phyloP scores from a whole-genome alignment of 2,797 vertebrate species.

The Tauraco hartlaubi region DNA sequence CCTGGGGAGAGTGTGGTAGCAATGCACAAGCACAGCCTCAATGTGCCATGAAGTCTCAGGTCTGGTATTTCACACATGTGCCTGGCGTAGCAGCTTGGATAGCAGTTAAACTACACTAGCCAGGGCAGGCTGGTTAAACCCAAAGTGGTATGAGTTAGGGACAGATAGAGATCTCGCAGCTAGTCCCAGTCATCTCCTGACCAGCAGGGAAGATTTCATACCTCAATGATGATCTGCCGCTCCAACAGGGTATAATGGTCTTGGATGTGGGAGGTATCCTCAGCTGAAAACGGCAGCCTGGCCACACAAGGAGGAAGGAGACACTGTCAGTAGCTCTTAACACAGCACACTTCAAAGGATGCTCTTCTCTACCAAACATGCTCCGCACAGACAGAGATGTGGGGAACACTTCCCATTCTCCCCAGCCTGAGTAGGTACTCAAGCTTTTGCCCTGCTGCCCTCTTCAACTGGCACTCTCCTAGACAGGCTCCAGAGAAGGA shows the following conservation, averaged over 20 bases:
- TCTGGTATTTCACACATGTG: background rate
- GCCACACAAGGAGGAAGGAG: slow-evolving; percentile 52
- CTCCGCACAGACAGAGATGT: background rate
- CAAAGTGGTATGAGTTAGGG: background rate
- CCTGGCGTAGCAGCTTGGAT: background rate
- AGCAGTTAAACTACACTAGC: background rate
- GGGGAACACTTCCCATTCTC: background rate
- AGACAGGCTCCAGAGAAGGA: background rate
- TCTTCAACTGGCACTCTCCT: background rate
- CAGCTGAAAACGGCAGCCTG: slow-evolving; percentile 88
- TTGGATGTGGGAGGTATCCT: slow-evolving; percentile 88
- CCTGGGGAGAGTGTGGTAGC: background rate
- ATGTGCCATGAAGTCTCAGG: background rate
- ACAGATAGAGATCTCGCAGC: background rate
- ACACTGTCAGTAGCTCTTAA: slow-evolving; percentile 1
- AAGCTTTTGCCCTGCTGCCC: background rate
- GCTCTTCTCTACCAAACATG: background rate
- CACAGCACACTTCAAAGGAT: background rate
- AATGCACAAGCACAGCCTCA: background rate
- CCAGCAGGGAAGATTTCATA: slow-evolving; percentile 62
- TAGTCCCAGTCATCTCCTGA: background rate
- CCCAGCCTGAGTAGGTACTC: background rate
- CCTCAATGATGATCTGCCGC: slow-evolving; percentile 96
- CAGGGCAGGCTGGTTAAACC: background rate
- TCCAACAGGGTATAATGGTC: slow-evolving; percentile 95